Evolutionary conservation across 23 tunicate species (phyloP).

Genomic region (Corella eumyota): DNA sequence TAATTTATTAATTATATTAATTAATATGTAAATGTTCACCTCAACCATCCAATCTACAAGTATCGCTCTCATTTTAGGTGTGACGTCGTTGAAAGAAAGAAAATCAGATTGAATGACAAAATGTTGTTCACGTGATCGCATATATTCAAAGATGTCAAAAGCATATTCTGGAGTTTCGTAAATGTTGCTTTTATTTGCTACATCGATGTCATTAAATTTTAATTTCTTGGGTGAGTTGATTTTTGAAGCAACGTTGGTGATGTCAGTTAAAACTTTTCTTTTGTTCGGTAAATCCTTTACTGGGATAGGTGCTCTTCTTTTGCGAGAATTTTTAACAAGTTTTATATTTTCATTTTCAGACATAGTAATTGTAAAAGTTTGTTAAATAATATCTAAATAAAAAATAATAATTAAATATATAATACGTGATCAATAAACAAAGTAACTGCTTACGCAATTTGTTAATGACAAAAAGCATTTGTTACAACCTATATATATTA

Average conservation of each 20-base stretch:
- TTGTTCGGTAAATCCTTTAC: constrained; percentile 43
- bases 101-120: constrained; percentile 32
- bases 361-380: too few relatives aligned
- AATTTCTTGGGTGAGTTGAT: constrained; percentile 3
- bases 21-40: constrained; percentile 13
- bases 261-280: constrained; percentile 74
- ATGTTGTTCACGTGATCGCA: constrained; percentile 50
- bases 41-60: constrained; percentile 98
- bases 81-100: constrained; percentile 26
- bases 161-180: constrained; percentile 77
- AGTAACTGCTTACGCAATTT: too few relatives aligned
- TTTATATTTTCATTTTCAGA: too few relatives aligned
- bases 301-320: constrained; percentile 67
- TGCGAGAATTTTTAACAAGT: too few relatives aligned
- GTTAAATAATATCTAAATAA: too few relatives aligned
- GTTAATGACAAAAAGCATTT: too few relatives aligned
- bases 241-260: constrained; percentile 43
- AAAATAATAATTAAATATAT: too few relatives aligned
- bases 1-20: background rate
- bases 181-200: constrained; percentile 25
- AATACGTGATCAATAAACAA: too few relatives aligned
- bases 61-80: constrained; percentile 70
- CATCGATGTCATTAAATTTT: constrained; percentile 35
- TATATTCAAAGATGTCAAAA: constrained; percentile 65
- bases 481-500: too few relatives aligned